Percentiles rank a stretch among this genome's conserved stretches.
These are phyloP conservation scores for Sciurus carolinensis DNA, from an alignment of 2,797 vertebrate genomes.

Conservation along the genomic window DNA sequence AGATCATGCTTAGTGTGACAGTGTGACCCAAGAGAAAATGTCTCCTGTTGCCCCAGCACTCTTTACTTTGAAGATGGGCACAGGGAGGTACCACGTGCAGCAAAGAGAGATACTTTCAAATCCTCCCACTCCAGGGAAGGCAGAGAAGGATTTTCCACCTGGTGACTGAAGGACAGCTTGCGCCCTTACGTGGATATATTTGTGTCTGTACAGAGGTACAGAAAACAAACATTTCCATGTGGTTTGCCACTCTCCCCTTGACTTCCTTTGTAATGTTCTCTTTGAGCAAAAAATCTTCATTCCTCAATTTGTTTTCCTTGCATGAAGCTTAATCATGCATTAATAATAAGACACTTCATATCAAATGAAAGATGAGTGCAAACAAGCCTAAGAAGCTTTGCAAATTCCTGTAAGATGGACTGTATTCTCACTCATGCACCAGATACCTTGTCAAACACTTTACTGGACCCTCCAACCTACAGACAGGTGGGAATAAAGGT, in stretches of 20 bases:
- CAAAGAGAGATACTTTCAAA: background rate
- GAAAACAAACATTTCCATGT: background rate
- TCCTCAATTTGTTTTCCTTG: slow-evolving; percentile 19
- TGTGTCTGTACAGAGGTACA: background rate
- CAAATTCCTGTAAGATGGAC: background rate
- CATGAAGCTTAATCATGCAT: background rate
- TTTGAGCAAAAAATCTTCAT: background rate
- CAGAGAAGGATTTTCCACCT: background rate
- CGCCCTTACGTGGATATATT: background rate
- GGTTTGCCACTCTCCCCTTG: background rate
- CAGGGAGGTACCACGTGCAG: background rate
- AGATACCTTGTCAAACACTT: background rate
- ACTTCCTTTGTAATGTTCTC: background rate
- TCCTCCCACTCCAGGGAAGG: background rate
- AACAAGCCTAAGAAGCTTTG: background rate
- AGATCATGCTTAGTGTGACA: background rate
- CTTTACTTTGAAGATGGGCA: background rate
- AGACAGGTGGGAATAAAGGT: background rate
- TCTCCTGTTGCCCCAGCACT: background rate
- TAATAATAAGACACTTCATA: too few relatives aligned
- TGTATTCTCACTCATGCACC: background rate
- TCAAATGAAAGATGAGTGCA: background rate
- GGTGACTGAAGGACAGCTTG: background rate
- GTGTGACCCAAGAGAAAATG: background rate
- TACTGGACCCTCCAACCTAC: background rate